Conservation (phyloP, 2,113 vertebrate genomes). For the Todiramphus saurophagus region DNA sequence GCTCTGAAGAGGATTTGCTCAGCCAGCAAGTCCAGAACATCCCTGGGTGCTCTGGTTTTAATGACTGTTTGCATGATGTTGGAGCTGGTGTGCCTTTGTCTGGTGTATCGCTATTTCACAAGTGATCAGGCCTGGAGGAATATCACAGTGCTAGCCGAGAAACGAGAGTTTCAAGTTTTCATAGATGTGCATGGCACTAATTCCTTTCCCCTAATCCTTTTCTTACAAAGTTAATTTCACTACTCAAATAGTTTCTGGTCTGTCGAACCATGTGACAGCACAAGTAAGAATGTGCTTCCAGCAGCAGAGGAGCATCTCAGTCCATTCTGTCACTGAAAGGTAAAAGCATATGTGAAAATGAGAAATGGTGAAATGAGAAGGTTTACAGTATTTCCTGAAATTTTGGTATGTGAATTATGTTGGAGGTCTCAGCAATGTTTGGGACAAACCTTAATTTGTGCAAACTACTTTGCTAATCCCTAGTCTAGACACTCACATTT, state of each 20-base stretch:
- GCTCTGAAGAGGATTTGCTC: background rate
- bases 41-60: background rate
- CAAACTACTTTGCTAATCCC: conserved; percentile 21
- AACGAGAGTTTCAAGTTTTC: background rate
- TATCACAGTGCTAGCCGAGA: background rate
- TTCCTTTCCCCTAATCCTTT: background rate
- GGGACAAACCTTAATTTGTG: background rate
- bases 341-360: background rate
- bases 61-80: rapidly evolving
- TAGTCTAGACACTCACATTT: conserved; percentile 12
- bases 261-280: background rate
- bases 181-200: background rate
- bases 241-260: background rate
- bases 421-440: background rate
- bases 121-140: background rate
- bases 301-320: background rate
- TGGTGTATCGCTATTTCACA: background rate
- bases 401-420: background rate
- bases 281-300: background rate
- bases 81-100: background rate
- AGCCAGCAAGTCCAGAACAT: background rate
- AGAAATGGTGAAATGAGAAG: background rate
- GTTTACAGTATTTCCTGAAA: background rate
- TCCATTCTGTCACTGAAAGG: background rate
- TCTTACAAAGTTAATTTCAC: background rate